A percentile compares a stretch with the other conserved stretches of the same genome.
These are phyloP conservation scores for Cryptoprocta ferox DNA, from an alignment of 2,797 vertebrate species.

Conservation along the genomic window DNA sequence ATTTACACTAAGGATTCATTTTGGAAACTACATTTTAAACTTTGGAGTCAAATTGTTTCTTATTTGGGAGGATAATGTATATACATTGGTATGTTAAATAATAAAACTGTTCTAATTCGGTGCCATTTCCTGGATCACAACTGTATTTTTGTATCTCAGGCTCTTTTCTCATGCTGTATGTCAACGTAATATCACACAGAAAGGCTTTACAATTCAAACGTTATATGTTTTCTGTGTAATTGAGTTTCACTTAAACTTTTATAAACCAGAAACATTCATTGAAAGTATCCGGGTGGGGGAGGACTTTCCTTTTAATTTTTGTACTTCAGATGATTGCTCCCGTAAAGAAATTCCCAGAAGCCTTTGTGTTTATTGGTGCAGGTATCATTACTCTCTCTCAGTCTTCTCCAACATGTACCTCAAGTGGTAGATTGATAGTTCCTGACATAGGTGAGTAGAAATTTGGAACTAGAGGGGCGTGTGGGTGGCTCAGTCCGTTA, in stretches of 20 bases:
- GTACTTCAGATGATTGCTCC: constrained; percentile 56
- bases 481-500: background rate
- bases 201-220: constrained; percentile 29
- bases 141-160: constrained; percentile 87
- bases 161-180: constrained; percentile 80
- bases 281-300: constrained; percentile 42
- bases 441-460: constrained; percentile 55
- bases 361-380: constrained; percentile 70
- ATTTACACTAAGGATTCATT: constrained; percentile 81
- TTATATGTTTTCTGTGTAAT: constrained; percentile 80
- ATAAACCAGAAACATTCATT: constrained; percentile 80
- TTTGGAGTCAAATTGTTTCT: constrained; percentile 78
- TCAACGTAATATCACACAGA: constrained; percentile 76
- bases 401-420: constrained; percentile 17
- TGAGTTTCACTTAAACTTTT: constrained; percentile 82
- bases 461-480: background rate
- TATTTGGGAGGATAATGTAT: constrained; percentile 83
- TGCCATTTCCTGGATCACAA: constrained; percentile 86
- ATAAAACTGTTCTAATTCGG: constrained; percentile 86
- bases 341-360: constrained; percentile 77
- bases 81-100: constrained; percentile 84
- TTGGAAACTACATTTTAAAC: constrained; percentile 78
- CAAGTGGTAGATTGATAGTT: constrained; percentile 53
- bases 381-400: constrained; percentile 68
- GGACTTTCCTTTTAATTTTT: constrained; percentile 74